phyloP scores from a whole-genome alignment of 2,888 invertebrate genomes.

The Ormyrus rosae region DNA sequence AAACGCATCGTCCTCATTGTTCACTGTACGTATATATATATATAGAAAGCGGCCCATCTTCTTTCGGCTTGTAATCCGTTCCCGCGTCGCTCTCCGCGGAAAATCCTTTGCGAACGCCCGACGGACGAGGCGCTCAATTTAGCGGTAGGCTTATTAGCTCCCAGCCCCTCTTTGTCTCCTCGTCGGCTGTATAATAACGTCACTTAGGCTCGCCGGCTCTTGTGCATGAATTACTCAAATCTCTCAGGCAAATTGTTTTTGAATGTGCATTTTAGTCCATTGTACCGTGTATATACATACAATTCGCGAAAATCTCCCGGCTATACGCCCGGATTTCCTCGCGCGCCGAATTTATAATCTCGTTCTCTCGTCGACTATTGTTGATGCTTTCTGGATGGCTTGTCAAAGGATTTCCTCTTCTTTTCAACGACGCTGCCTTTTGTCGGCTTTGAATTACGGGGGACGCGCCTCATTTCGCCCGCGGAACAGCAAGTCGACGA shows the following conservation, averaged over 20 bases:
- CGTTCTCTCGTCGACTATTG: neutral
- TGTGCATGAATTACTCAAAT: slow-evolving; percentile 44
- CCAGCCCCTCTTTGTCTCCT: neutral
- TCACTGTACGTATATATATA: slow-evolving; percentile 83
- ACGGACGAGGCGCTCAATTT: neutral
- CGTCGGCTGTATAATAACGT: slow-evolving; percentile 30
- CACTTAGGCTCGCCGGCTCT: neutral
- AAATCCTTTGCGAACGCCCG: neutral
- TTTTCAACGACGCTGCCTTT: neutral
- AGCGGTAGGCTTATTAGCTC: neutral
- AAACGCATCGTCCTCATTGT: slow-evolving; percentile 79
- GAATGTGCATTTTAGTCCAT: slow-evolving; percentile 37
- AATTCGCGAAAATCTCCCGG: neutral
- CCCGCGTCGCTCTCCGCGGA: neutral
- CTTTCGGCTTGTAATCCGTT: neutral
- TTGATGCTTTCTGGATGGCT: slow-evolving; percentile 26
- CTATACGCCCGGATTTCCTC: slow-evolving; percentile 28
- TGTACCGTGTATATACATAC: neutral
- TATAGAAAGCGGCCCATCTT: neutral
- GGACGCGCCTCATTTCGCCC: neutral
- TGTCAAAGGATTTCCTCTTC: slow-evolving; percentile 35
- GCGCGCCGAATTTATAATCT: slow-evolving; percentile 26
- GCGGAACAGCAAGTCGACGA: neutral
- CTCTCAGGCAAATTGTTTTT: slow-evolving; percentile 44
- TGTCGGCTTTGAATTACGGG: neutral